A percentile compares a stretch with the other conserved stretches of the same genome.
Conservation (phyloP, 2,888 invertebrate species). For the Oligia strigilis region DNA sequence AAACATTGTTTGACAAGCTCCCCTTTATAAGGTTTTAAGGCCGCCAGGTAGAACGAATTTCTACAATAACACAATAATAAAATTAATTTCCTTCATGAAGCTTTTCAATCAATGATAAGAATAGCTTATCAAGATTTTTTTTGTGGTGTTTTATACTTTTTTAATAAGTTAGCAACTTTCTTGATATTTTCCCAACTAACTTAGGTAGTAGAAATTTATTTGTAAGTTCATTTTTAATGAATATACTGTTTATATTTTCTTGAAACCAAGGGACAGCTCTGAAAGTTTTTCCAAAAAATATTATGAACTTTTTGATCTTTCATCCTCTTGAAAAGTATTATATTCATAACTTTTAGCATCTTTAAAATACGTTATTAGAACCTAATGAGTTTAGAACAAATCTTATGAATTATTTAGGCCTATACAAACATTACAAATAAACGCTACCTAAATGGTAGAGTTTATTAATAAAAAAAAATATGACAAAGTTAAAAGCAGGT, state of each 20-base stretch:
- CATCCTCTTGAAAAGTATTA: neutral
- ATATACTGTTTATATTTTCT: neutral
- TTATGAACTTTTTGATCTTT: too few species aligned
- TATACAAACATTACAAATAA: constrained; percentile 15
- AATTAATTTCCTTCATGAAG: neutral
- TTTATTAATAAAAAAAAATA: neutral
- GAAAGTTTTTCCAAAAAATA: neutral
- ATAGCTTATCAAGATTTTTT: neutral
- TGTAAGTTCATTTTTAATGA: neutral
- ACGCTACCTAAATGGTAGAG: neutral
- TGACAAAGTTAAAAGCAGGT: constrained; percentile 33
- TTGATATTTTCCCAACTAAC: neutral
- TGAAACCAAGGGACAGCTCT: neutral
- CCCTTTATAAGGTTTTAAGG: constrained; percentile 25
- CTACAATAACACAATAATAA: neutral
- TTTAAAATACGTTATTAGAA: neutral
- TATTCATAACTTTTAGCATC: neutral
- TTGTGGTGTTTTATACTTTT: neutral
- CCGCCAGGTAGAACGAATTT: neutral
- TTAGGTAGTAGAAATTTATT: neutral
- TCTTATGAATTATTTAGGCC: constrained; percentile 47
- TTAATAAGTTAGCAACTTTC: too few species aligned
- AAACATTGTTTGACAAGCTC: constrained; percentile 25
- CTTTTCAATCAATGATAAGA: neutral
- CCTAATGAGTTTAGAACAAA: neutral